A percentile compares a stretch with the other conserved stretches of the same genome.
These are phyloP conservation scores for Hemibagrus guttatus DNA, from an alignment of 2,797 vertebrate species.

Conservation along the genomic window DNA sequence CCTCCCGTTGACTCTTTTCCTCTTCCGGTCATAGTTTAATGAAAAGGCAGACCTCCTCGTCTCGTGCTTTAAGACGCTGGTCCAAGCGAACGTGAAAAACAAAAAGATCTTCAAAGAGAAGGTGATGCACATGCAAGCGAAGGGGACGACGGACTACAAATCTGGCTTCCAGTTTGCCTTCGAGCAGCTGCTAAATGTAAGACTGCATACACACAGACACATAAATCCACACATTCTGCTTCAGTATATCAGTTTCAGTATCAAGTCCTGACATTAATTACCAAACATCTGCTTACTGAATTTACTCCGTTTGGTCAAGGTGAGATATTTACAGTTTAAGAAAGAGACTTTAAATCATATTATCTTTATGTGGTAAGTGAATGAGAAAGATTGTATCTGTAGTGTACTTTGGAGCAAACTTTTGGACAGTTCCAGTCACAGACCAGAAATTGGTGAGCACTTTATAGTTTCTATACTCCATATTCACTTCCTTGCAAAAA, in stretches of 20 bases:
- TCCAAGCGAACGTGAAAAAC: constrained; percentile 95
- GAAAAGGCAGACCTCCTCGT: constrained; percentile 93
- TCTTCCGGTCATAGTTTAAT: constrained; percentile 80
- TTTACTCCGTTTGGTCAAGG: neutral
- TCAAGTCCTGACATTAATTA: neutral
- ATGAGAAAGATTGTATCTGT: neutral
- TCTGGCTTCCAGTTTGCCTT: constrained; percentile 97
- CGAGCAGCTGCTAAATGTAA: constrained; percentile 96
- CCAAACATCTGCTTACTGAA: neutral
- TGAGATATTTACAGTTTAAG: neutral
- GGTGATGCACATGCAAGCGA: constrained; percentile 91
- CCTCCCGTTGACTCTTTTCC: neutral
- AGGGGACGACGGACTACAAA: constrained; percentile 98
- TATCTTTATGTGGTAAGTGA: neutral
- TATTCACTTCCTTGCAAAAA: neutral
- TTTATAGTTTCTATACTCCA: neutral
- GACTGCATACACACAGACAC: constrained; percentile 49
- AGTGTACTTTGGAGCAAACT: neutral
- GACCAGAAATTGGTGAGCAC: neutral
- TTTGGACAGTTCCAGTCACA: neutral
- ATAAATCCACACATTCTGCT: neutral
- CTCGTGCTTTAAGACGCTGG: constrained; percentile 93
- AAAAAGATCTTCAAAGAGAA: constrained; percentile 98
- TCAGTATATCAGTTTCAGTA: neutral
- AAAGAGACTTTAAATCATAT: neutral